Conservation (phyloP, 2,888 invertebrate genomes). For the Osedax fenrisi region DNA sequence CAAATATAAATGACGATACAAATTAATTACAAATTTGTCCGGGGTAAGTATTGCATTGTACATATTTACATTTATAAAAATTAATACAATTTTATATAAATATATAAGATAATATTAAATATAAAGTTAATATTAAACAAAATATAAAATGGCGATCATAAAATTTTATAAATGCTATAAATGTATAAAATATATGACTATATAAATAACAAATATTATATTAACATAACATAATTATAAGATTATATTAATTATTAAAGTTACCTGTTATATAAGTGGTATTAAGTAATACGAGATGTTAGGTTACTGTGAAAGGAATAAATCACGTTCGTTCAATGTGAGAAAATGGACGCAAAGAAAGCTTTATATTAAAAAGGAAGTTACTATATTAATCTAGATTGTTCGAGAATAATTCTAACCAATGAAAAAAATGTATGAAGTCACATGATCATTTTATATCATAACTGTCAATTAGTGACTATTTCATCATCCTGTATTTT, state of each 20-base stretch:
- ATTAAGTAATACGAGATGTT: neutral
- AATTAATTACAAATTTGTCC: neutral
- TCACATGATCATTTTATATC: too few relatives aligned
- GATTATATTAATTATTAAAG: too few relatives aligned
- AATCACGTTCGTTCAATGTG: neutral
- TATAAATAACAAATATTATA: too few relatives aligned
- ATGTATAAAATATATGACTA: too few relatives aligned
- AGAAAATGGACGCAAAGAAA: neutral
- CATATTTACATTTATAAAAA: neutral
- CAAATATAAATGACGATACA: neutral
- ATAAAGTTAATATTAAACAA: neutral
- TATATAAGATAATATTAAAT: neutral
- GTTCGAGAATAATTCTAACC: neutral
- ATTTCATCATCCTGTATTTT: too few relatives aligned
- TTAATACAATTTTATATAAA: neutral
- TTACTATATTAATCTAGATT: neutral
- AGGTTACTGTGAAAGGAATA: neutral
- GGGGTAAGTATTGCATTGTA: neutral
- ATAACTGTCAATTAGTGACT: too few relatives aligned
- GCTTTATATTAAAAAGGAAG: neutral
- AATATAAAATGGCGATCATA: too few relatives aligned
- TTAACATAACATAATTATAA: too few relatives aligned
- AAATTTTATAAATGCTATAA: too few relatives aligned
- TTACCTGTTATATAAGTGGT: too few relatives aligned
- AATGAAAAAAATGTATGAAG: neutral